Evolutionary conservation across 2,888 invertebrate genomes (phyloP).

Genomic region (Melanophora roralis): DNA sequence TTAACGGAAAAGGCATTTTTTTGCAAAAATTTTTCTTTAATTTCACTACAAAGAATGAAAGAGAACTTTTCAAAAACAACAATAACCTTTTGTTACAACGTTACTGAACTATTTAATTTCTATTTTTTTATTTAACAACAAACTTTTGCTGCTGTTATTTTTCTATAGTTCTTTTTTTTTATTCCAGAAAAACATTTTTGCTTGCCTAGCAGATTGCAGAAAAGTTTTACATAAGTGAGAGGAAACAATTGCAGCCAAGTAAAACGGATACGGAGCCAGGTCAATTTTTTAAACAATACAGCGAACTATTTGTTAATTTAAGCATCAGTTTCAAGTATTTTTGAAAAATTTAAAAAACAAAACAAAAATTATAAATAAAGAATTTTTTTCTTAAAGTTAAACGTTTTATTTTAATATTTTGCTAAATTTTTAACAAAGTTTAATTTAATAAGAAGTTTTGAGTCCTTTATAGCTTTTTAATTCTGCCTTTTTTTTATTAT

Average conservation of each 20-base stretch:
- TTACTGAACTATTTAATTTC: conserved; percentile 46
- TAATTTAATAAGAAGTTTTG: too few species aligned
- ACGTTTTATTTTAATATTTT: not conserved
- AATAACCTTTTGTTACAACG: conserved; percentile 1
- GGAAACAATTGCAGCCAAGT: not conserved
- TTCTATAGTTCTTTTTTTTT: not conserved
- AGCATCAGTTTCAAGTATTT: not conserved
- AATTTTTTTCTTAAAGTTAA: too few species aligned
- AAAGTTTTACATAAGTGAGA: not conserved
- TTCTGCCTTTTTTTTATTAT: too few species aligned
- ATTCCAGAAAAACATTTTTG: not conserved
- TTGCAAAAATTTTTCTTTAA: not conserved
- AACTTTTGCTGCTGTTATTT: conserved; percentile 29
- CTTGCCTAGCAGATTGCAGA: not conserved
- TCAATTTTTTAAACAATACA: conserved; percentile 12
- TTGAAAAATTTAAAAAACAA: too few species aligned
- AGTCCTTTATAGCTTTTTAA: too few species aligned
- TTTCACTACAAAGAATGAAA: not conserved
- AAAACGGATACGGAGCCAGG: not conserved
- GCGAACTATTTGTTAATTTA: conserved; percentile 23
- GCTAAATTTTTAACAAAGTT: not conserved
- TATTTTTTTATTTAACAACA: conserved; percentile 3
- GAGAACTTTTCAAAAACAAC: conserved; percentile 7
- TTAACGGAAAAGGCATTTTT: not conserved
- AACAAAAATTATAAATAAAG: too few species aligned